Percentiles rank a stretch among this genome's conserved stretches.
Evolutionary conservation across 23 tunicate genomes (phyloP).

Genomic region (Phallusia fumigata): DNA sequence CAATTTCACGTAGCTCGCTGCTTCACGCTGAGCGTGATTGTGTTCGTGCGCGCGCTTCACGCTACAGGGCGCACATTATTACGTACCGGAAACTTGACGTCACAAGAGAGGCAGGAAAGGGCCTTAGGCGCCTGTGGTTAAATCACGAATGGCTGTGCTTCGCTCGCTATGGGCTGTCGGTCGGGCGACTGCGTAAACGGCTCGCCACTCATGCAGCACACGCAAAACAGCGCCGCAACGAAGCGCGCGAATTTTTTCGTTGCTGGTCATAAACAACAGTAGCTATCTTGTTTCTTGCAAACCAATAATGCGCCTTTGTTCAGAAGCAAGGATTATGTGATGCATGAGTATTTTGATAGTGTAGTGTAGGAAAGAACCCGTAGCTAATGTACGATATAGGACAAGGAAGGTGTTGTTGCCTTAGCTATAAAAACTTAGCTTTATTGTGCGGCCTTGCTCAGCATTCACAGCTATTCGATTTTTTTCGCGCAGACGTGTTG

Average conservation of each 20-base stretch:
- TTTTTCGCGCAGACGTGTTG: no score
- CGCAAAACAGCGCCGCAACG: slow-evolving; percentile 4
- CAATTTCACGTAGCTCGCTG: neutral
- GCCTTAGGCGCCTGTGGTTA: slow-evolving; percentile 31
- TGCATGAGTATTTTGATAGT: no score
- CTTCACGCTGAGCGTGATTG: slow-evolving; percentile 5
- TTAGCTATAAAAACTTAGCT: no score
- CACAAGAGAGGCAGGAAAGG: slow-evolving; percentile 51
- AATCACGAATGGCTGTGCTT: slow-evolving; percentile 12
- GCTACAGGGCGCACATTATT: slow-evolving; percentile 37
- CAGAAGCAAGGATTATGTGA: no score
- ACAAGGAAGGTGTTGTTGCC: no score
- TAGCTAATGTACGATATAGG: no score
- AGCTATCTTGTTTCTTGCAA: no score
- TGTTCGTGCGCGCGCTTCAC: slow-evolving; percentile 34
- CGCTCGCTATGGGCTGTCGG: slow-evolving; percentile 12
- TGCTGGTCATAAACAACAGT: neutral
- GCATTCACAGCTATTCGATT: no score
- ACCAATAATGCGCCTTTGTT: no score
- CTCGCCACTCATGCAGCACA: slow-evolving; percentile 11
- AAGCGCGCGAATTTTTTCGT: neutral
- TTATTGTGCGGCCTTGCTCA: no score
- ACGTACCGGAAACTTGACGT: slow-evolving; percentile 70
- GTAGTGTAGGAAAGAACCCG: no score
- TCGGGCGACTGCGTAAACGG: neutral